phyloP scores from a whole-genome alignment of 2,888 invertebrate genomes.

The Lasioglossum villosulum region DNA sequence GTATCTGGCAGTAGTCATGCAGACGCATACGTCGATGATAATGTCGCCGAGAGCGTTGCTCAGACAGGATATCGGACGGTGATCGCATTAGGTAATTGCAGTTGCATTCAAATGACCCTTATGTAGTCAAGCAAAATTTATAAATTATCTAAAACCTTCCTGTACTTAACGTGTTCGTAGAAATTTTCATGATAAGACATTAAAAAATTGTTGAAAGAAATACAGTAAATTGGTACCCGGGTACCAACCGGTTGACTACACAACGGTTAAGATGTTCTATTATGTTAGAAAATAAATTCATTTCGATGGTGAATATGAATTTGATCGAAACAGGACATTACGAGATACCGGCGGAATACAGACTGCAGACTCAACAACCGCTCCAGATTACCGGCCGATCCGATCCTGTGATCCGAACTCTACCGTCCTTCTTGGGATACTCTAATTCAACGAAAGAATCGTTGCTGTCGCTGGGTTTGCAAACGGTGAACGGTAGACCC shows the following conservation, averaged over 20 bases:
- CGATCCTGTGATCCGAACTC: slow-evolving; percentile 78
- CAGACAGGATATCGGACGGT: slow-evolving; percentile 72
- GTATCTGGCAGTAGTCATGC: slow-evolving; percentile 70
- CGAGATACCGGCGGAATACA: slow-evolving; percentile 80
- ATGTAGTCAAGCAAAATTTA: too few species aligned
- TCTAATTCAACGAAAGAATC: slow-evolving; percentile 37
- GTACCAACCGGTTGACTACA: too few species aligned
- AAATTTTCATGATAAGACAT: too few species aligned
- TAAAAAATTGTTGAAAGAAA: too few species aligned
- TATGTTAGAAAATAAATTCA: not conserved
- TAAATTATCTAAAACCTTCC: too few species aligned
- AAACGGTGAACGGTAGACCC: not conserved
- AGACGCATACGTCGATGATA: slow-evolving; percentile 70
- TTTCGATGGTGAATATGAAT: not conserved
- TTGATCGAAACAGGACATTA: slow-evolving; percentile 75
- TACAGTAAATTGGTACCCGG: too few species aligned
- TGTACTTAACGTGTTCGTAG: too few species aligned
- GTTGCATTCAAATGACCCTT: not conserved
- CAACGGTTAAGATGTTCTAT: not conserved
- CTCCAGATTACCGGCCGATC: slow-evolving; percentile 82
- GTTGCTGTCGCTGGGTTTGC: slow-evolving; percentile 12
- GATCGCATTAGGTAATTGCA: slow-evolving; percentile 74
- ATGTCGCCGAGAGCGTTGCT: slow-evolving; percentile 47
- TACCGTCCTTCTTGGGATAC: slow-evolving; percentile 24
- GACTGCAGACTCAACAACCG: slow-evolving; percentile 79